Conservation (phyloP, 2,797 vertebrate genomes). For the Periparus ater region DNA sequence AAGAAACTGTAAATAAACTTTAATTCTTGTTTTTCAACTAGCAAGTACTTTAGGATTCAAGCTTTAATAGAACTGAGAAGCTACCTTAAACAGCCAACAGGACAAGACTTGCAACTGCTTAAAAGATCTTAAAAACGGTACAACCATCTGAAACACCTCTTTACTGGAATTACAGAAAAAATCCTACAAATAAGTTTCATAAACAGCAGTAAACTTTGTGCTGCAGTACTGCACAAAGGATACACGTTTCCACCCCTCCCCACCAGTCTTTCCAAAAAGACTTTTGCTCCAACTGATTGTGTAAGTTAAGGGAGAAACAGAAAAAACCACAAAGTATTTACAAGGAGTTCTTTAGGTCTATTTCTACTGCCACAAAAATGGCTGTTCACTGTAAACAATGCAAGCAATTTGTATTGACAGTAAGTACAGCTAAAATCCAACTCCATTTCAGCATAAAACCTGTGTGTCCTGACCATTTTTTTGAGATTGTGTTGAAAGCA, state of each 20-base stretch:
- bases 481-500: neutral
- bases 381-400: neutral
- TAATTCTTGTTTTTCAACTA: neutral
- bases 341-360: neutral
- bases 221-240: neutral
- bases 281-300: neutral
- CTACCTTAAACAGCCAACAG: neutral
- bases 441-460: neutral
- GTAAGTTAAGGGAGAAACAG: neutral
- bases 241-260: accelerated
- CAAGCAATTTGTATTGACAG: neutral
- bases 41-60: neutral
- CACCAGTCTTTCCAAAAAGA: neutral
- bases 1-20: neutral
- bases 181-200: neutral
- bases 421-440: neutral
- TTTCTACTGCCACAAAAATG: neutral
- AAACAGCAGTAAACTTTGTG: neutral
- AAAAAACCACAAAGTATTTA: neutral
- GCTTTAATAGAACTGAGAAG: neutral
- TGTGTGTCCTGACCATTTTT: neutral
- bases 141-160: neutral
- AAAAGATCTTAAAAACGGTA: neutral
- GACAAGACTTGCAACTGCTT: neutral
- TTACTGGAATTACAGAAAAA: neutral